A percentile compares a stretch with the other conserved stretches of the same genome.
phyloP scores from a whole-genome alignment of 1,140 invertebrate genomes.

The Lutraria rhynchaena region DNA sequence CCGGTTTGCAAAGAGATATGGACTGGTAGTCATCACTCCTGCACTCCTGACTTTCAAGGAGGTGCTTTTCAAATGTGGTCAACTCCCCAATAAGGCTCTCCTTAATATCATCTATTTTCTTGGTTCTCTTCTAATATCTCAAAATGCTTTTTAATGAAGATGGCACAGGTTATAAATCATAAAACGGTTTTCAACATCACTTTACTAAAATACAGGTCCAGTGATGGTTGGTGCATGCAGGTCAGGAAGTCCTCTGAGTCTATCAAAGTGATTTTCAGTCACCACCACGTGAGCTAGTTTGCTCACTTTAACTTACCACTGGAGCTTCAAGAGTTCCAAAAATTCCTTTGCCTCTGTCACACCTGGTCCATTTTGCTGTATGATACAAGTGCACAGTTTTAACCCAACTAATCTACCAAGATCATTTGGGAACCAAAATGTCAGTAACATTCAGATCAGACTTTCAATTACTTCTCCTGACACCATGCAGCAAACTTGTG shows the following conservation, averaged over 20 bases:
- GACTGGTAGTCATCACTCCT: background rate
- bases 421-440: too few species aligned
- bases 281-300: background rate
- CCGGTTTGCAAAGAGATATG: conserved; percentile 1
- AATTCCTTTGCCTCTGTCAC: conserved; percentile 1
- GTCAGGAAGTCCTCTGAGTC: background rate
- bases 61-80: background rate
- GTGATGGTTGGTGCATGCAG: too few species aligned
- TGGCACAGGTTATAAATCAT: too few species aligned
- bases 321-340: conserved; percentile 4
- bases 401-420: background rate
- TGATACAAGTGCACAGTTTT: background rate
- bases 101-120: conserved; percentile 18
- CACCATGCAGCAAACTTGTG: too few species aligned
- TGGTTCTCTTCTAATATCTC: background rate
- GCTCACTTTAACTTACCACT: conserved; percentile 14
- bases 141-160: too few species aligned
- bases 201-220: too few species aligned
- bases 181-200: too few species aligned
- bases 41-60: conserved; percentile 17
- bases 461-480: background rate
- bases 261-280: conserved; percentile 10
- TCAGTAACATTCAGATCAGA: too few species aligned
- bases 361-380: background rate
- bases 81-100: background rate